A percentile compares a stretch with the other conserved stretches of the same genome.
Evolutionary conservation across 2,797 vertebrate genomes (phyloP).

Genomic region (Eptatretus atami): DNA sequence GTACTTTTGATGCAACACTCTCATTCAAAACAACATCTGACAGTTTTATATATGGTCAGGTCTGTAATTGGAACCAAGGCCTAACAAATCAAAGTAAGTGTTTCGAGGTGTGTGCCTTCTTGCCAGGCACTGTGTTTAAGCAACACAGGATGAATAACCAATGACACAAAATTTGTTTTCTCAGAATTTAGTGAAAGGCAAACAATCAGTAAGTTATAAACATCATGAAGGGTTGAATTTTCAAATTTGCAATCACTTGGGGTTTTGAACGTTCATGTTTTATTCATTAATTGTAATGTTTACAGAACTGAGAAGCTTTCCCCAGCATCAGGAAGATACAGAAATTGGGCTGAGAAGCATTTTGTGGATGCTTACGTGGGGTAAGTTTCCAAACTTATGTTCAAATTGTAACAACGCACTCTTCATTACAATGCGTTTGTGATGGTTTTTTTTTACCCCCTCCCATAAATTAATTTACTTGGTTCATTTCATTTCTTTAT

Average conservation of each 20-base stretch:
- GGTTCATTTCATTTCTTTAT: neutral
- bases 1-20: no score
- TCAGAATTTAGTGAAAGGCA: neutral
- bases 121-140: no score
- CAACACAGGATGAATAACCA: neutral
- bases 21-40: no score
- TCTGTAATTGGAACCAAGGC: no score
- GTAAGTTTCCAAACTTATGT: constrained; percentile 17
- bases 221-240: neutral
- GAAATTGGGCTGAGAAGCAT: constrained; percentile 35
- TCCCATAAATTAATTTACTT: neutral
- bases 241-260: neutral
- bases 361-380: constrained; percentile 45
- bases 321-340: constrained; percentile 40
- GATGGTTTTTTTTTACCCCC: neutral
- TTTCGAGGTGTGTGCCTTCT: no score
- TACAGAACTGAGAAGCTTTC: constrained; percentile 44
- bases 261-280: no score
- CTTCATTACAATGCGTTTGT: no score
- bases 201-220: neutral
- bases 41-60: no score
- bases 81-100: no score
- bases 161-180: neutral
- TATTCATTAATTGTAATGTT: neutral
- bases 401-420: neutral